A percentile compares a stretch with the other conserved stretches of the same genome.
Conservation (phyloP, 2,797 vertebrate genomes). For the Heteromormyrus szaboi region DNA sequence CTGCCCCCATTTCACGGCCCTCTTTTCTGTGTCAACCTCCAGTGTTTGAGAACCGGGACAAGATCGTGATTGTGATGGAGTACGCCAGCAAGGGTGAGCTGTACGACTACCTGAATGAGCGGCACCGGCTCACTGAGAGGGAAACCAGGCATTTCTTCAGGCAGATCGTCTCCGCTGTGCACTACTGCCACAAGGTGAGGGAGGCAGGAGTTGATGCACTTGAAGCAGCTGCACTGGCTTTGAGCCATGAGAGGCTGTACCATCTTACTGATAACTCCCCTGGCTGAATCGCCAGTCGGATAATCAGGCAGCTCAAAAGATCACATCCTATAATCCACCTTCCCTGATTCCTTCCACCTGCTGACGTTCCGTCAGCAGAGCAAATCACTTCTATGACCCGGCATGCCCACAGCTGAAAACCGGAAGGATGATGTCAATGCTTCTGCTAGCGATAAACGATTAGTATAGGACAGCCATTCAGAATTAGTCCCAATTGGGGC, state of each 20-base stretch:
- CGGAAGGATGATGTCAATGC: neutral
- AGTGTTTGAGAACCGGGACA: conserved; percentile 99
- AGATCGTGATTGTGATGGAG: conserved; percentile 99
- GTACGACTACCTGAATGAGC: conserved; percentile 96
- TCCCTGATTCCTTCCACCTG: neutral
- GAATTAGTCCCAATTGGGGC: neutral
- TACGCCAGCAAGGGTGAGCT: conserved; percentile 96
- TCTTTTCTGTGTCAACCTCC: neutral
- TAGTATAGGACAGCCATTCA: neutral
- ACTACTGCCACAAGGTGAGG: conserved; percentile 93
- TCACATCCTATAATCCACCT: neutral
- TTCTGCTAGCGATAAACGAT: neutral
- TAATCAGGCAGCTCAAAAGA: neutral
- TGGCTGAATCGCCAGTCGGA: neutral
- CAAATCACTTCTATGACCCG: neutral
- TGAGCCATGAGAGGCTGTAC: neutral
- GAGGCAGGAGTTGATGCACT: neutral
- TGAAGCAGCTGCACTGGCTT: neutral
- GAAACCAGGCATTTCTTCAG: conserved; percentile 97
- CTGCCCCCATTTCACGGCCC: neutral
- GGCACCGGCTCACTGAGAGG: conserved; percentile 80
- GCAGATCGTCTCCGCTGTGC: conserved; percentile 95
- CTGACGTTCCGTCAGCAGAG: neutral
- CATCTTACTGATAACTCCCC: neutral
- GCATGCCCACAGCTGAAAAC: neutral